A percentile compares a stretch with the other conserved stretches of the same genome.
These are phyloP conservation scores for Suillia variegata DNA, from an alignment of 2,888 invertebrate species.

Conservation along the genomic window DNA sequence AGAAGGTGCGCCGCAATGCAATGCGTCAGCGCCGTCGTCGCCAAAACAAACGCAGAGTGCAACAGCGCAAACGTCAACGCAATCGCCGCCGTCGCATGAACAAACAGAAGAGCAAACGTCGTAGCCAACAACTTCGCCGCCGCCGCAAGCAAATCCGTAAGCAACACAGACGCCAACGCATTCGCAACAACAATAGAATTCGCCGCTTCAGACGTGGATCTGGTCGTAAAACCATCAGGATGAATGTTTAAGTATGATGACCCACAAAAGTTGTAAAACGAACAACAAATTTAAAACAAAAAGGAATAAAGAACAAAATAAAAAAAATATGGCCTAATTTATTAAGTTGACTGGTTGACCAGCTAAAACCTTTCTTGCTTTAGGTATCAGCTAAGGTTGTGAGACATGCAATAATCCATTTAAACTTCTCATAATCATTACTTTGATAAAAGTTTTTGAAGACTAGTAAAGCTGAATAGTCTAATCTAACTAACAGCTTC, in stretches of 20 bases:
- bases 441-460: no score
- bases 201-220: constrained; percentile 30
- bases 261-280: no score
- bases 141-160: constrained; percentile 12
- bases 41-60: constrained; percentile 24
- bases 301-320: no score
- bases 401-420: no score
- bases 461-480: no score
- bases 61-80: constrained; percentile 33
- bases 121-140: constrained; percentile 20
- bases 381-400: no score
- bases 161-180: constrained; percentile 27
- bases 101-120: constrained; percentile 29
- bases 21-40: constrained; percentile 31
- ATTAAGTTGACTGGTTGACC: no score
- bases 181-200: constrained; percentile 28
- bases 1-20: constrained; percentile 32
- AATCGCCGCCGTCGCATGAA: constrained; percentile 25
- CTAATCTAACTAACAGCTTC: no score
- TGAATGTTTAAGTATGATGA: constrained; percentile 13
- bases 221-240: constrained; percentile 18
- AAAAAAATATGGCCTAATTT: no score
- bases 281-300: no score
- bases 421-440: no score
- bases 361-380: no score